Percentiles rank a stretch among this genome's conserved stretches.
These are phyloP conservation scores for Serranus cabrilla DNA, from an alignment of 2,797 vertebrate genomes.

Conservation along the genomic window DNA sequence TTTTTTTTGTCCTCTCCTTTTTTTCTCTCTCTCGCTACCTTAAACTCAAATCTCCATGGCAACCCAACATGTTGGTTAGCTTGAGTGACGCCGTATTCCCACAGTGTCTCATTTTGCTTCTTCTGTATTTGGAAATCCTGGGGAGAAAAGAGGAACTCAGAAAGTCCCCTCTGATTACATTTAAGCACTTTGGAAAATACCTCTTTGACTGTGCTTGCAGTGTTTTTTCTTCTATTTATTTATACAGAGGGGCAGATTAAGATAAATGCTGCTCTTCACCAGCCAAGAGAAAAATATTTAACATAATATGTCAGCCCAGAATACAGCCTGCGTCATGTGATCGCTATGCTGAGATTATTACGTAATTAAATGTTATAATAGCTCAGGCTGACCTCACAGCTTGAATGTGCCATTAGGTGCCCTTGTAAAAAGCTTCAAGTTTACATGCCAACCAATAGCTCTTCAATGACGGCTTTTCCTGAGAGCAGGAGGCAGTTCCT, in stretches of 20 bases:
- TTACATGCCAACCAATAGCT: constrained; percentile 56
- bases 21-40: neutral
- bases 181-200: constrained; percentile 33
- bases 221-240: constrained; percentile 37
- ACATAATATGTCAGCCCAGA: constrained; percentile 11
- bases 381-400: constrained; percentile 39
- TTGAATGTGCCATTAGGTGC: constrained; percentile 39
- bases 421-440: constrained; percentile 49
- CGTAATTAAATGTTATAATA: constrained; percentile 57
- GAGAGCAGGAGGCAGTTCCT: constrained; percentile 53
- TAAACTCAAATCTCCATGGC: constrained; percentile 6
- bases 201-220: constrained; percentile 2
- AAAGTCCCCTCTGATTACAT: constrained; percentile 61
- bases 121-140: constrained; percentile 44
- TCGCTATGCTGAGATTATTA: constrained; percentile 46
- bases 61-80: constrained; percentile 2
- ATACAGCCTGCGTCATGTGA: constrained; percentile 19
- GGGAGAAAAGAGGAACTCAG: constrained; percentile 48
- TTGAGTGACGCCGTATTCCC: constrained; percentile 23
- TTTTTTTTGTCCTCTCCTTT: neutral
- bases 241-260: constrained; percentile 7
- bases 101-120: constrained; percentile 21
- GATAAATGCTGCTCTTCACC: constrained; percentile 15
- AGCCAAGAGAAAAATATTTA: constrained; percentile 36
- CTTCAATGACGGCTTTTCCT: constrained; percentile 36